phyloP scores from a whole-genome alignment of 2,888 invertebrate genomes.

The Ischnura elegans region DNA sequence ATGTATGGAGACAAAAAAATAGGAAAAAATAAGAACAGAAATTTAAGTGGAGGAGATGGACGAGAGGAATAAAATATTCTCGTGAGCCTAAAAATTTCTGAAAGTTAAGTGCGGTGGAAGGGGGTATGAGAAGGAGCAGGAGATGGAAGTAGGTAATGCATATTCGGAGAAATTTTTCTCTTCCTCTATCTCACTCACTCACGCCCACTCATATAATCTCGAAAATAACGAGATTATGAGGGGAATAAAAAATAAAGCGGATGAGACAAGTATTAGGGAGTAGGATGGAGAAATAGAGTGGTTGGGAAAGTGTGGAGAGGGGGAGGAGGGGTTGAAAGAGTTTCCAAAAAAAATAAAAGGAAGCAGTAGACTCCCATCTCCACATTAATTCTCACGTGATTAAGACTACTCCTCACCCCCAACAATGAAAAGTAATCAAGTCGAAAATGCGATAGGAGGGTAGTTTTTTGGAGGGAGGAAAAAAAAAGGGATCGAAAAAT shows the following conservation, averaged over 20 bases:
- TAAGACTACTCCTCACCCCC: slow-evolving; percentile 23
- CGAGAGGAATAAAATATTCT: neutral
- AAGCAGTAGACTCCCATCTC: neutral
- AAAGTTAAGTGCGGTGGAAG: neutral
- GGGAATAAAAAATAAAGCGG: slow-evolving; percentile 15
- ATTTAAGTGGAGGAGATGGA: neutral
- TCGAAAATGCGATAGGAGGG: slow-evolving; percentile 12
- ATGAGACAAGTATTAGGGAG: no score
- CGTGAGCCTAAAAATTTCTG: neutral
- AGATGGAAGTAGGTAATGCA: slow-evolving; percentile 23
- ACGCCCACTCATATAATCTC: neutral
- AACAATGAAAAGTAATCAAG: slow-evolving; percentile 35
- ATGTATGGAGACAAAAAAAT: neutral
- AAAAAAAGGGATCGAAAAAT: neutral
- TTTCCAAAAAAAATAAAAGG: no score
- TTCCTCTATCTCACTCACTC: neutral
- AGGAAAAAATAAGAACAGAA: neutral
- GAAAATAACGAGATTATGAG: slow-evolving; percentile 31
- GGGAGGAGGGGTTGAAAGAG: no score
- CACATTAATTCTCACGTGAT: slow-evolving; percentile 48
- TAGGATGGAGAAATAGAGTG: neutral
- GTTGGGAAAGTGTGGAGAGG: neutral
- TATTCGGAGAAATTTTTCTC: neutral
- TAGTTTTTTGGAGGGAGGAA: neutral
- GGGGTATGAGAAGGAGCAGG: neutral